These are phyloP conservation scores for Manis pentadactyla DNA, from an alignment of 2,797 vertebrate species.

Conservation along the genomic window DNA sequence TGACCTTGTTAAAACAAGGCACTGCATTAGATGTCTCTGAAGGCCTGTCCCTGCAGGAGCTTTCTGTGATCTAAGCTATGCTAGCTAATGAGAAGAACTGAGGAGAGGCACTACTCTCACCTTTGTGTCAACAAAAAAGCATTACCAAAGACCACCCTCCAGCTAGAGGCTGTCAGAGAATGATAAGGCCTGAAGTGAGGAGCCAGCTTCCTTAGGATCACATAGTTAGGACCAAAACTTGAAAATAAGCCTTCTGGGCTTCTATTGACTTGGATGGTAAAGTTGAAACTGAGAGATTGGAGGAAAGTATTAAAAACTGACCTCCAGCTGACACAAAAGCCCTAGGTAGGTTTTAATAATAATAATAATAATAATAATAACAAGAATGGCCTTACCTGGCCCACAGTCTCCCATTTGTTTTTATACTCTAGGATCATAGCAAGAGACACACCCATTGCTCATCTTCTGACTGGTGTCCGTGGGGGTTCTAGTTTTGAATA, in stretches of 20 bases:
- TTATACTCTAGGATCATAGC: constrained; percentile 33
- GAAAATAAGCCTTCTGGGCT: constrained; percentile 43
- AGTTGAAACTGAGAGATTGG: constrained; percentile 19
- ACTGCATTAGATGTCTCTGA: background rate
- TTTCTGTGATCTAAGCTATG: constrained; percentile 15
- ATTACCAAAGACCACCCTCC: background rate
- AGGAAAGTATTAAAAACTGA: constrained; percentile 27
- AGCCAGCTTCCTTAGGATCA: constrained; percentile 14
- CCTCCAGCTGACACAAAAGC: constrained; percentile 41
- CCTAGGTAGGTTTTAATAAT: constrained; percentile 42
- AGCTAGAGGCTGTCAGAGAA: constrained; percentile 4
- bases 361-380: constrained; percentile 17
- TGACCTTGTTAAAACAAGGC: constrained; percentile 30
- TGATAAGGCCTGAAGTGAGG: background rate
- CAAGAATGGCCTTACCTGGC: constrained; percentile 4
- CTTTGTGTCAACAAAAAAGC: background rate
- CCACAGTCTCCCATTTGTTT: constrained; percentile 20
- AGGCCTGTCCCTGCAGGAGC: background rate
- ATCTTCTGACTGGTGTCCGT: background rate
- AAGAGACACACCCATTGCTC: background rate
- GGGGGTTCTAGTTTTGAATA: constrained; percentile 57
- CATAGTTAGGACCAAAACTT: constrained; percentile 10
- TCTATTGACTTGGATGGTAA: constrained; percentile 36
- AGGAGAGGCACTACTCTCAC: background rate
- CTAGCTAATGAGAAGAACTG: background rate